Evolutionary conservation across 2,888 invertebrate genomes (phyloP), one percentile per base, ranked within the genome.

Genomic region (Tricholauxania praeusta): DNA sequence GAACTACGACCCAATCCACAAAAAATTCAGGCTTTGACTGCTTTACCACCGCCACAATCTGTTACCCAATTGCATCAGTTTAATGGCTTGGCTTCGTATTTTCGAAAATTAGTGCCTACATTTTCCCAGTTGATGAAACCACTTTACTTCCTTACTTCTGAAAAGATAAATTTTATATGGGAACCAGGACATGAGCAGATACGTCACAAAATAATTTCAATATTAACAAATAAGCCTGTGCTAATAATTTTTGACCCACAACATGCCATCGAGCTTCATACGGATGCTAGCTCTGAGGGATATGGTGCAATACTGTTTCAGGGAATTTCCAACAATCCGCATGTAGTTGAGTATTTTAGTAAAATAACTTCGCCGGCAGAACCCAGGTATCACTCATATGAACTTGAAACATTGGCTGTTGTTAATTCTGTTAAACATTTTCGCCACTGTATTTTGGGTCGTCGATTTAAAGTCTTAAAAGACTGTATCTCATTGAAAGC

Each of bases 181-280:
- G 63, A 68, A 22, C 3, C 49, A 17, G 55, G 49, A 15, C 74
- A 68, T 64, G 74, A 76, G 28, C 15, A 52, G 8, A 65, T 72
- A 19, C 51, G 74, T 12, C 64, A 66, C 15, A 57, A 73, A 22
- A 63, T 76, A 19, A 68, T 76, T 39, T 28, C 15, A 6, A 62
- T 62, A 14, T 66, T 77, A n/a, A 74, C 73, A 14, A 72, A 73
- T 52, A 57, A 76, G 55, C 72, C 74, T 60, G 75, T 79, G 39
- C 62, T 78, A 39, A 72, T 64, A 39, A 77, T 78, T 62, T 78
- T 77, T 71, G 71, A 77, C 28, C 74, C 75, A 52, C 7, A 75
- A 65, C 60, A 72, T 67, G 71, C 76, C 14, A 75, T 76, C 55
- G 76, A 79, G 71, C 55, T 77, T 14, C 75, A 75, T 57, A 75